These are phyloP conservation scores for Andrena bicolor DNA, from an alignment of 2,888 invertebrate species.

Conservation along the genomic window DNA sequence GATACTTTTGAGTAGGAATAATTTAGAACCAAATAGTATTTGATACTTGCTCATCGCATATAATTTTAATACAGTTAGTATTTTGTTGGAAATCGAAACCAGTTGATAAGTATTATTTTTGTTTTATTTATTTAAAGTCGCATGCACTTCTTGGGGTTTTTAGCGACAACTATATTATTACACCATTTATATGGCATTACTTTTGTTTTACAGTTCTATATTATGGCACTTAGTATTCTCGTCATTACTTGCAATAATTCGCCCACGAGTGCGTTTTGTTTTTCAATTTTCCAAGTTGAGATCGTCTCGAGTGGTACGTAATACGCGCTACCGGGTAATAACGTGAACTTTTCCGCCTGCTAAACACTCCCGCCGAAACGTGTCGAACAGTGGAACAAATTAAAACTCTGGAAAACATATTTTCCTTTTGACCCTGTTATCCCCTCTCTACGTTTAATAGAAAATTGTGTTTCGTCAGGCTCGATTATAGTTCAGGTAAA, in stretches of 20 bases:
- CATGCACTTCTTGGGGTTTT: too few species aligned
- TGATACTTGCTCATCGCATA: too few species aligned
- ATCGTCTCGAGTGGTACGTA: constrained; percentile 38
- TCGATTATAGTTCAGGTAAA: neutral
- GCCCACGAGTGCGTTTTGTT: constrained; percentile 4
- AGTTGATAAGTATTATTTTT: too few species aligned
- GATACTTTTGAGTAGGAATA: too few species aligned
- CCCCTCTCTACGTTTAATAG: neutral
- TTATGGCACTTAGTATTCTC: too few species aligned
- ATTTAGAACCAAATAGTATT: too few species aligned
- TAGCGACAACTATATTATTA: too few species aligned
- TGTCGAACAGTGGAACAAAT: constrained; percentile 43
- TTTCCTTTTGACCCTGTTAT: constrained; percentile 35
- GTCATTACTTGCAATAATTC: constrained; percentile 18
- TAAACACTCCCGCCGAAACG: constrained; percentile 13
- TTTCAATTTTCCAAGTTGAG: neutral
- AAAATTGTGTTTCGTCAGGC: constrained; percentile 13
- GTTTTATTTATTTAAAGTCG: too few species aligned
- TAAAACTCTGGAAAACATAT: constrained; percentile 12
- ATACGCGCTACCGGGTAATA: constrained; percentile 50
- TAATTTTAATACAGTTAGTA: too few species aligned
- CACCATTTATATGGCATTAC: too few species aligned
- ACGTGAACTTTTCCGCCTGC: constrained; percentile 36
- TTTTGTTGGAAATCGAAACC: too few species aligned
- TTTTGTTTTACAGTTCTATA: too few species aligned